These are phyloP conservation scores for Heliconius ismenius DNA, from an alignment of 2,888 invertebrate species.

Conservation along the genomic window DNA sequence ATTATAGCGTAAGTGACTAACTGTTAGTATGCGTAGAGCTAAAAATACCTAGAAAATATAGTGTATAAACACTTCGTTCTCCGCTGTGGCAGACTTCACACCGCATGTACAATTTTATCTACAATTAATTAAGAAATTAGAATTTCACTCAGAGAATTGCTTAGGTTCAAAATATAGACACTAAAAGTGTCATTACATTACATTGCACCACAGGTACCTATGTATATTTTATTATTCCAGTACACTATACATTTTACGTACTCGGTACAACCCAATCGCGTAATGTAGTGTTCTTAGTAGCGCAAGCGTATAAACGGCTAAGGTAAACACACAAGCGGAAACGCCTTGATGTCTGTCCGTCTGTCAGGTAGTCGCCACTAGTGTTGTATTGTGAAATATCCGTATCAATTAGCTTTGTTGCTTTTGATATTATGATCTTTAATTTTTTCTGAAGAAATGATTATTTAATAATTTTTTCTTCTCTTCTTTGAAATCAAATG, in stretches of 20 bases:
- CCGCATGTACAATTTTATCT: too few relatives aligned
- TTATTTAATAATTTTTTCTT: constrained; percentile 20
- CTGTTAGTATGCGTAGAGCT: too few relatives aligned
- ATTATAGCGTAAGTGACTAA: too few relatives aligned
- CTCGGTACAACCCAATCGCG: constrained; percentile 50
- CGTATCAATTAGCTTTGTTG: constrained; percentile 38
- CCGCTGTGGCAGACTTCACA: too few relatives aligned
- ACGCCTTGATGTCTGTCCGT: constrained; percentile 48
- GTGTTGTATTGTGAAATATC: constrained; percentile 45
- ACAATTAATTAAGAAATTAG: too few relatives aligned
- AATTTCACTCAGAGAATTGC: background rate
- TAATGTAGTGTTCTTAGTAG: constrained; percentile 69
- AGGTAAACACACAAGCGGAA: constrained; percentile 55
- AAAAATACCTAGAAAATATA: too few relatives aligned
- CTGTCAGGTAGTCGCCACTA: constrained; percentile 43
- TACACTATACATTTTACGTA: constrained; percentile 37
- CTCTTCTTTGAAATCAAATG: constrained; percentile 28
- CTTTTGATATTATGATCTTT: constrained; percentile 31
- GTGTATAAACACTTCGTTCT: too few relatives aligned
- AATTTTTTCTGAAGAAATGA: constrained; percentile 18
- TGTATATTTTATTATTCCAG: constrained; percentile 45
- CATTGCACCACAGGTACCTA: background rate
- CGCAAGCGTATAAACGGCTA: constrained; percentile 54
- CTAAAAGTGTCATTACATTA: too few relatives aligned
- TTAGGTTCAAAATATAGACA: too few relatives aligned